Base-by-base conservation (phyloP, 2,113 vertebrate genomes). In the Melozone crissalis region DNA sequence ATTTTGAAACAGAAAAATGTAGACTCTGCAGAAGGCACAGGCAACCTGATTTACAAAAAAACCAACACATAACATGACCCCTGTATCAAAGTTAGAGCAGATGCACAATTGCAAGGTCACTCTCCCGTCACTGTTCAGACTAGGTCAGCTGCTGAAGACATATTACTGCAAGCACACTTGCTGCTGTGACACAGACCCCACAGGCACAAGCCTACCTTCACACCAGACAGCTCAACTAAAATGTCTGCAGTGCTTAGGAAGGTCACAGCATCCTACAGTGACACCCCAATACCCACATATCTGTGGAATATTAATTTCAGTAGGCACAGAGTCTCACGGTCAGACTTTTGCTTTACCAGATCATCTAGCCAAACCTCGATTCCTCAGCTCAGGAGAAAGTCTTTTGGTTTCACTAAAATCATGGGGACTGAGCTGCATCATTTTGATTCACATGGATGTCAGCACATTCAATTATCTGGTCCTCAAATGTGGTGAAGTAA, bases 141-240 rank as follows among this genome's bases (percentile, higher is more conserved):
- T 78, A 84, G 91, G 90, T 94, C 88, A 96, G 93, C 90, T 94
- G 96, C 65, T 88, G 94, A 95, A 96, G 94, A 94, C 61, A 6
- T 86, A 96, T 61, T 88, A 91, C 84, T 92, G 68, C 46, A 63
- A 87, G 82, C 46, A 72, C 13, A 0, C 79, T 92, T 82, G 78
- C 89, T 94, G 94, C 90, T 13, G 37, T 93, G 84, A 88, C 86
- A 94, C 71, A 75, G 87, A 91, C 90, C 75, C 77, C 95, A 35
- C 52, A 89, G 63, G 90, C 91, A 68, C 12, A 5, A n/a, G 63
- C 63, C 73, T 93, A 68, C 93, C 76, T 71, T 85, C 68, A 73
- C 41, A 61, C 17, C 3, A 87, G 86, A 89, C 88, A 94, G 82
- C 52, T 92, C 37, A 74, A 89, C 77, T 52, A 57, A 71, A 85